Evolutionary conservation across 2,113 vertebrate species (phyloP).

Genomic region (Tetrax tetrax): DNA sequence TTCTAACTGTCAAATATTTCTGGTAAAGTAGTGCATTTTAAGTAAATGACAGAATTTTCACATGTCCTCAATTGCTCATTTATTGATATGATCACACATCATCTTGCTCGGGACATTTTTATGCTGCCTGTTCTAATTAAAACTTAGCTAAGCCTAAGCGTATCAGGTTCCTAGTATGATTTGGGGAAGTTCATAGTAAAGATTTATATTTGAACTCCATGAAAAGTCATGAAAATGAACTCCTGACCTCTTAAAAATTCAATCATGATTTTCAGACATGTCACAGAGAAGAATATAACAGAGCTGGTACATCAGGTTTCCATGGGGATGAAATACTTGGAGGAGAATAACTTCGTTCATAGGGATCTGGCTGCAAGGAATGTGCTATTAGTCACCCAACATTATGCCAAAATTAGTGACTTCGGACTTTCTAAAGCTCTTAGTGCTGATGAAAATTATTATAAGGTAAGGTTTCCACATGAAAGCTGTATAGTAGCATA

Average conservation of each 20-base stretch:
- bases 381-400: conserved; percentile 93
- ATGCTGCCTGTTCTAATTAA: not conserved
- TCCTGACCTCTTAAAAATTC: not conserved
- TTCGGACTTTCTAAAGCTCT: conserved; percentile 98
- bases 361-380: conserved; percentile 96
- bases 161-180: not conserved
- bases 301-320: conserved; percentile 96
- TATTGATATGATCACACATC: not conserved
- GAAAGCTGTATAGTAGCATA: not conserved
- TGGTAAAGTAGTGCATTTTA: not conserved
- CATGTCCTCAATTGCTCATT: not conserved
- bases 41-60: not conserved
- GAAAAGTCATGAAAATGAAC: conserved; percentile 7
- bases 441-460: conserved; percentile 84
- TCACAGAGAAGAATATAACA: conserved; percentile 88
- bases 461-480: conserved; percentile 76
- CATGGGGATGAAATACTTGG: conserved; percentile 98
- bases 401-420: conserved; percentile 99
- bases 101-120: not conserved
- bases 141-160: not conserved
- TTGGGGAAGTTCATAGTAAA: not conserved
- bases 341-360: conserved; percentile 95
- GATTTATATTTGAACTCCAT: not conserved
- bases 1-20: not conserved
- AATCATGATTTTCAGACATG: conserved; percentile 77